Base-by-base conservation (phyloP, 2,797 vertebrate species). In the Muscicapa striata region DNA sequence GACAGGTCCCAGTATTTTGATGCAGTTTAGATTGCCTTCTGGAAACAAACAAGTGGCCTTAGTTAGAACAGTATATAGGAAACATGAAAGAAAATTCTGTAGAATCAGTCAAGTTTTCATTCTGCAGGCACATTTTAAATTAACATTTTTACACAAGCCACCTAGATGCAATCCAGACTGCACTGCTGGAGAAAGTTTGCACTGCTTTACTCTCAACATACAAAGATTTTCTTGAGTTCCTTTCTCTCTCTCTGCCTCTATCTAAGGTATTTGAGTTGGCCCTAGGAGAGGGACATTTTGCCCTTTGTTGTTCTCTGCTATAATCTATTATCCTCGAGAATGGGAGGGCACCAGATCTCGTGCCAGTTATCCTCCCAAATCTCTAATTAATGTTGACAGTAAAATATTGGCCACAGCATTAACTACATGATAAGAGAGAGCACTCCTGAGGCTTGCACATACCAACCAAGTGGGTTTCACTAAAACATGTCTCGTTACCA, bases 341-440 rank as follows among this genome's bases (percentile, higher is more conserved):
- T 0, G 5, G 78, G 78, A 93, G 59, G 69, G 30, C 48, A 81
- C 57, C 72, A 90, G 21, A 81, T 51, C 79, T 30, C 46, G 38
- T 72, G 63, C 85, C 91, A 94, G 84, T 51, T 48, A 63, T 55
- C 59, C 86, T 80, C 78, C 78, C 64, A 90, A 80, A 72, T 75
- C 59, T 93, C 83, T 90, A 88, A 95, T 86, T 87, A 73, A 91
- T 34, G 52, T 16, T 93, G 89, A 94, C 75, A 90, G 85, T 69
- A 86, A 95, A 95, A 92, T 88, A 93, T 68, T 59, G 66, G 70
- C 57, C 43, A 68, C 51, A 36, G 64, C 51, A 69, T 57, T 83
- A 84, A 72, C 34, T 54, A n/a, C 38, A 59, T 14, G 57, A 87
- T 93, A 96, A 93, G 73, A 85, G 51, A 59, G 19, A 82, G 69